Percentiles rank a stretch among this genome's conserved stretches.
These are phyloP conservation scores for Podarcis raffonei DNA, from an alignment of 2,113 vertebrate species.

Conservation along the genomic window DNA sequence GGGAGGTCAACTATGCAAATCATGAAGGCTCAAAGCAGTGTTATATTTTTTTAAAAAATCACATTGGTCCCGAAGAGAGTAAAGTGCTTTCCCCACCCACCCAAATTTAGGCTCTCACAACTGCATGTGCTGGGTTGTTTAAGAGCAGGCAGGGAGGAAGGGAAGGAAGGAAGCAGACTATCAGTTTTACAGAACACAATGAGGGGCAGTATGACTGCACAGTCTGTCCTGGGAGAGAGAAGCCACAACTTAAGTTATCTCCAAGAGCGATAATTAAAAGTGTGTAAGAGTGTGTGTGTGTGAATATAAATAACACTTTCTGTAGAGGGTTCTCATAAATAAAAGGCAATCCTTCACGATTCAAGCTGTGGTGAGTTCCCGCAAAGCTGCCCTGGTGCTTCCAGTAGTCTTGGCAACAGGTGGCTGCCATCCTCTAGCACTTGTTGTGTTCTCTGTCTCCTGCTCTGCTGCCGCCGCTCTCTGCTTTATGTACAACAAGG, in stretches of 20 bases:
- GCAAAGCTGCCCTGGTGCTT: slow-evolving; percentile 47
- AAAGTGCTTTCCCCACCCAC: slow-evolving; percentile 56
- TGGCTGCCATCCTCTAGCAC: slow-evolving; percentile 37
- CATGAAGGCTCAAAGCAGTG: slow-evolving; percentile 44
- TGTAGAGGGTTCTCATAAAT: slow-evolving; percentile 58
- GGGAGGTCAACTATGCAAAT: slow-evolving; percentile 16
- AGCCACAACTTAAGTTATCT: neutral
- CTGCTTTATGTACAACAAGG: slow-evolving; percentile 89
- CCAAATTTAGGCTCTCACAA: slow-evolving; percentile 43
- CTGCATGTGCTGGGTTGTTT: slow-evolving; percentile 36
- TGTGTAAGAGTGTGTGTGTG: neutral
- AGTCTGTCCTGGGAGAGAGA: slow-evolving; percentile 19
- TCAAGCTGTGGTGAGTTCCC: slow-evolving; percentile 46
- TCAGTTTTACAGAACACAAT: slow-evolving; percentile 34
- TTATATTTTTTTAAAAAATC: slow-evolving; percentile 13
- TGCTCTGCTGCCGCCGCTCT: neutral
- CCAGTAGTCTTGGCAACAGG: slow-evolving; percentile 48
- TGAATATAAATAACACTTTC: slow-evolving; percentile 63
- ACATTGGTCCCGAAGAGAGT: slow-evolving; percentile 54
- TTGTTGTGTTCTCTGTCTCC: neutral
- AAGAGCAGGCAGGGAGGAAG: slow-evolving; percentile 35
- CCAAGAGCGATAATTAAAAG: slow-evolving; percentile 46
- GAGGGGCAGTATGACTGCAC: neutral
- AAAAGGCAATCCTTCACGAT: slow-evolving; percentile 40
- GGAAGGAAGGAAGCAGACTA: slow-evolving; percentile 11